Conservation (phyloP, 1,140 invertebrate species). For the Radopholus similis region DNA sequence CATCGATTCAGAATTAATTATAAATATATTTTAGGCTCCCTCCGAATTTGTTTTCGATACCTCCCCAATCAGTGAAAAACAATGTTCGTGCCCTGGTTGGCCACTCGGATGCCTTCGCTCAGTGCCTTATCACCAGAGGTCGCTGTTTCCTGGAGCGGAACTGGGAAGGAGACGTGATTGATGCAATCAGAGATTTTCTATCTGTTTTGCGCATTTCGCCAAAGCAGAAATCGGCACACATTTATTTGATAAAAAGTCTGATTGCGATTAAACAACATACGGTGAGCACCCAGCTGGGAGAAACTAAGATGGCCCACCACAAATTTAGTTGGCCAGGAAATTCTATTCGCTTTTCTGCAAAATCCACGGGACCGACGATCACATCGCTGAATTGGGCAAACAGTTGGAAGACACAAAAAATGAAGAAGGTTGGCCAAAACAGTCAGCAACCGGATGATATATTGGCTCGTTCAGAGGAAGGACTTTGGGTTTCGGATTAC, state of each 20-base stretch:
- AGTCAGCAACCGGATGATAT: background rate
- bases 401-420: background rate
- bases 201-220: background rate
- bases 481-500: slow-evolving; percentile 12
- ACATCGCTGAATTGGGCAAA: background rate
- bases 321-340: slow-evolving; percentile 8
- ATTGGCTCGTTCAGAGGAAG: slow-evolving; percentile 1
- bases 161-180: slow-evolving; percentile 24
- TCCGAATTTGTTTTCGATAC: background rate
- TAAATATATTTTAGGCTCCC: background rate
- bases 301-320: background rate
- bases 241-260: slow-evolving; percentile 8
- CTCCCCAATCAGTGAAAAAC: too few species aligned
- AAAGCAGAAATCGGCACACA: slow-evolving; percentile 11
- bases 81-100: background rate
- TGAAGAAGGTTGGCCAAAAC: background rate
- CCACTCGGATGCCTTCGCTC: background rate
- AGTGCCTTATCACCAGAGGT: slow-evolving; percentile 5
- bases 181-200: slow-evolving; percentile 15
- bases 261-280: slow-evolving; percentile 10
- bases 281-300: background rate
- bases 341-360: background rate
- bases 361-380: slow-evolving; percentile 2
- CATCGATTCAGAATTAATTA: too few species aligned
- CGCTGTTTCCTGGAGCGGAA: slow-evolving; percentile 13